A percentile compares a stretch with the other conserved stretches of the same genome.
phyloP scores from a whole-genome alignment of 2,113 vertebrate genomes.

The Choloepus hoffmanni region DNA sequence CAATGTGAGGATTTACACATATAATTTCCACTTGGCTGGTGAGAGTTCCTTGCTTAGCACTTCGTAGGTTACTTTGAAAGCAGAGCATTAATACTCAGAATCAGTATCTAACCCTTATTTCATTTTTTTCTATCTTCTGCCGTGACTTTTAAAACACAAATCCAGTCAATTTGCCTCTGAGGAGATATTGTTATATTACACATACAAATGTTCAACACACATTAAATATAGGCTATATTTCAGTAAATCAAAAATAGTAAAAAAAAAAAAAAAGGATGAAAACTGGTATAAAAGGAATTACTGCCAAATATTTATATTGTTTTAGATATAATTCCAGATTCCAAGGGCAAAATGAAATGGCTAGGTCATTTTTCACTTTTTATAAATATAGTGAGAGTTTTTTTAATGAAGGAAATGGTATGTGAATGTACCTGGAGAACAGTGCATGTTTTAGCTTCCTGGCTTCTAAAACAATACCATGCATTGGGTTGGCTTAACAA shows the following conservation, averaged over 20 bases:
- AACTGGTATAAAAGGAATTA: neutral
- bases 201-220: slow-evolving; percentile 30
- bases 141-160: slow-evolving; percentile 53
- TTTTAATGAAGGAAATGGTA: neutral
- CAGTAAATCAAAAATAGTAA: slow-evolving; percentile 41
- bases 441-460: neutral
- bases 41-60: neutral
- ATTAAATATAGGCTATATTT: slow-evolving; percentile 35
- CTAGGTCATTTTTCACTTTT: neutral
- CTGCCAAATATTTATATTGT: neutral
- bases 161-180: slow-evolving; percentile 42
- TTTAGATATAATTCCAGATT: neutral
- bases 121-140: neutral
- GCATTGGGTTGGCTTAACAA: too few species aligned
- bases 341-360: neutral
- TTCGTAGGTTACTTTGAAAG: neutral
- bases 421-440: neutral
- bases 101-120: neutral
- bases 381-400: neutral
- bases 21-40: slow-evolving; percentile 15
- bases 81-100: neutral
- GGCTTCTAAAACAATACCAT: too few species aligned
- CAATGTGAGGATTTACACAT: slow-evolving; percentile 9
- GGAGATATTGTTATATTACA: neutral
- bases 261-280: neutral